phyloP scores from a whole-genome alignment of 2,888 invertebrate genomes.

The Cecidostiba fungosa region DNA sequence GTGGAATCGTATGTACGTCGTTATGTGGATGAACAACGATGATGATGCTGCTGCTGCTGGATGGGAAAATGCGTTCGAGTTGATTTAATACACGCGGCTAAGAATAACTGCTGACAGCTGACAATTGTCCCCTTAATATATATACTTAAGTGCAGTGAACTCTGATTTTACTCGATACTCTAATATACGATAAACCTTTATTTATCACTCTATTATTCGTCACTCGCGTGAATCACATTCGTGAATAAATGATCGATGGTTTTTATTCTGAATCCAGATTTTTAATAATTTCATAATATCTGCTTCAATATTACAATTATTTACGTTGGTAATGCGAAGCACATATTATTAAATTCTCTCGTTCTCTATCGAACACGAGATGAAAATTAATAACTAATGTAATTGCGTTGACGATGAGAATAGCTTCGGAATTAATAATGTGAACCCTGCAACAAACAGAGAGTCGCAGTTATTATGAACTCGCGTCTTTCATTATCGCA shows the following conservation, averaged over 20 bases:
- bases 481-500: not conserved
- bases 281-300: not conserved
- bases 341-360: not conserved
- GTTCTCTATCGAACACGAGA: not conserved
- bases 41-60: not conserved
- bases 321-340: not conserved
- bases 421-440: not conserved
- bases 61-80: slow-evolving; percentile 12
- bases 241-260: not conserved
- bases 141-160: slow-evolving; percentile 50
- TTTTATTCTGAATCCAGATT: not conserved
- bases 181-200: not conserved
- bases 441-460: not conserved
- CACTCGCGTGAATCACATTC: not conserved
- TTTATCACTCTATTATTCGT: not conserved
- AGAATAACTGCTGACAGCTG: slow-evolving; percentile 38
- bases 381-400: not conserved
- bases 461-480: not conserved
- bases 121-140: slow-evolving; percentile 43
- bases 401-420: not conserved
- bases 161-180: slow-evolving; percentile 40
- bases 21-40: not conserved
- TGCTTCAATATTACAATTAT: not conserved
- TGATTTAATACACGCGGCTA: slow-evolving; percentile 38
- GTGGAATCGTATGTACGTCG: not conserved